Conservation (phyloP, 2,888 invertebrate species). For the Alviniconcha strummeri region DNA sequence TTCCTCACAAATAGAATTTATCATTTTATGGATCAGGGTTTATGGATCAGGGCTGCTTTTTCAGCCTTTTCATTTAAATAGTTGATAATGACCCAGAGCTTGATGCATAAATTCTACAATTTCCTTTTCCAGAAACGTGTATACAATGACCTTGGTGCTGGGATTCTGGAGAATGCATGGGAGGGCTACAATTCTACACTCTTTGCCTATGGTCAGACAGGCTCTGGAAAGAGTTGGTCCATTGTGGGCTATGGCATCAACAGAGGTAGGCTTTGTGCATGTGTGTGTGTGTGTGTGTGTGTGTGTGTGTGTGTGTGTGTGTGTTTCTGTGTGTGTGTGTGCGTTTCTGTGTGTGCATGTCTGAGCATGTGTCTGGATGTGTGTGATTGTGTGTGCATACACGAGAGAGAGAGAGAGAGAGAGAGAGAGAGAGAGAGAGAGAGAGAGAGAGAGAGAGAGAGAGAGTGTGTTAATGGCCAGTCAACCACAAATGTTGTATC, state of each 20-base stretch:
- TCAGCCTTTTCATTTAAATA: too few relatives aligned
- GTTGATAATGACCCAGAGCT: too few relatives aligned
- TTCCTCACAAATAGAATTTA: too few relatives aligned
- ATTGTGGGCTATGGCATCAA: constrained; percentile 78
- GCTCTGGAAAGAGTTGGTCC: constrained; percentile 78
- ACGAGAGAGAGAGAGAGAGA: not conserved
- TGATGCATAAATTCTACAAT: too few relatives aligned
- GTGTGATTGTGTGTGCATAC: too few relatives aligned
- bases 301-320: constrained; percentile 4
- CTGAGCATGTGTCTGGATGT: not conserved
- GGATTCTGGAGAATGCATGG: constrained; percentile 77
- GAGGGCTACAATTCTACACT: constrained; percentile 78
- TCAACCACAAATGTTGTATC: too few relatives aligned
- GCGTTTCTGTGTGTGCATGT: not conserved
- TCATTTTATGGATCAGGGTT: too few relatives aligned
- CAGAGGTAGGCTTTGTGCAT: constrained; percentile 72
- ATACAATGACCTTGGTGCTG: constrained; percentile 76
- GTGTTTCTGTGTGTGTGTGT: not conserved
- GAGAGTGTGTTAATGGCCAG: not conserved
- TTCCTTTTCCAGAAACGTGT: constrained; percentile 68
- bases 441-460: not conserved
- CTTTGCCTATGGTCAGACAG: constrained; percentile 78
- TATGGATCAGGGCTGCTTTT: too few relatives aligned
- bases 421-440: not conserved
- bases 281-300: not conserved